Conservation (phyloP, 2,797 vertebrate species). For the Lepilemur ruficaudatus region DNA sequence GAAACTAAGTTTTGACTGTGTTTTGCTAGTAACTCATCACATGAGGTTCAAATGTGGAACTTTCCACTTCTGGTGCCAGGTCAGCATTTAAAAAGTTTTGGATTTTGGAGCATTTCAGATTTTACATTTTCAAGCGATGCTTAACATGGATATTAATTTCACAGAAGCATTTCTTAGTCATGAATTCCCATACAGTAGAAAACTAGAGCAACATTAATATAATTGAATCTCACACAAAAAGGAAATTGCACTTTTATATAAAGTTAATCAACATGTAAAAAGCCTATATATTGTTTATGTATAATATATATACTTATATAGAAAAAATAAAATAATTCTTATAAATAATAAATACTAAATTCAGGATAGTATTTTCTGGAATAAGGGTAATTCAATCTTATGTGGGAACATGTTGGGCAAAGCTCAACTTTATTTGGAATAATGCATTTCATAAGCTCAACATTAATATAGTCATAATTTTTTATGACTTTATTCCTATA, state of each 20-base stretch:
- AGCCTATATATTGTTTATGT: background rate
- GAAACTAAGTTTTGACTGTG: background rate
- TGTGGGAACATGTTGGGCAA: background rate
- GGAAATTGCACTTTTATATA: background rate
- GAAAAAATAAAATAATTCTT: background rate
- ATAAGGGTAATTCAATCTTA: background rate
- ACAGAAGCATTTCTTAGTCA: background rate
- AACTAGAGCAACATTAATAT: background rate
- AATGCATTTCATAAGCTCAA: background rate
- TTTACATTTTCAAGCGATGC: background rate
- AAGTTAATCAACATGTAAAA: background rate
- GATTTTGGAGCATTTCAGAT: background rate
- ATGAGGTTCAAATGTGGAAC: background rate
- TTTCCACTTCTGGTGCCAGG: background rate
- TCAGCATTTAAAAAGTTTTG: background rate
- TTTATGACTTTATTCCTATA: background rate
- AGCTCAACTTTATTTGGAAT: background rate
- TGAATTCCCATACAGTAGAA: background rate
- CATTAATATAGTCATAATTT: background rate
- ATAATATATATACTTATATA: background rate
- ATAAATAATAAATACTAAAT: background rate
- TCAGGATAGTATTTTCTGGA: background rate
- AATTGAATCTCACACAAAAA: background rate
- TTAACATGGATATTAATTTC: background rate
- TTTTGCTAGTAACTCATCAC: background rate